phyloP scores from a whole-genome alignment of 2,888 invertebrate genomes.

The Vannuccia rotundouncinata region DNA sequence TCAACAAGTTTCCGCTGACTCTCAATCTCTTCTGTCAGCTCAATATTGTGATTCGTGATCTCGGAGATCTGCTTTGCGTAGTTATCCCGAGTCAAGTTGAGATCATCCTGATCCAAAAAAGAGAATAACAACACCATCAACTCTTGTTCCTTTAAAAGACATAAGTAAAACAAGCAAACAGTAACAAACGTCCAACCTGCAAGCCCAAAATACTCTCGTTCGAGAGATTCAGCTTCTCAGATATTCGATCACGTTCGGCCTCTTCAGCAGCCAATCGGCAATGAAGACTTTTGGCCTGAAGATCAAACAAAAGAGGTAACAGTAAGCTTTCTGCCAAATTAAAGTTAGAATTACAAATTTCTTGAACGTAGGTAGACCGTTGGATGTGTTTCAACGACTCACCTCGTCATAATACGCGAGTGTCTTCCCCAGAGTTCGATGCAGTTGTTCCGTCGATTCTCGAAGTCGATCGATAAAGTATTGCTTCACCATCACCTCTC shows the following conservation, averaged over 20 bases:
- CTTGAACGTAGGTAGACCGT: too few relatives aligned
- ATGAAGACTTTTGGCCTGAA: not conserved
- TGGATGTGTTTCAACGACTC: too few relatives aligned
- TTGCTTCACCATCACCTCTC: not conserved
- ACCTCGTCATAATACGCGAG: not conserved
- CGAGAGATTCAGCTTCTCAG: not conserved
- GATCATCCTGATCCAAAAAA: not conserved
- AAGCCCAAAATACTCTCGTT: not conserved
- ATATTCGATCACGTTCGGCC: not conserved
- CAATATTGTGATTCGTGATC: not conserved
- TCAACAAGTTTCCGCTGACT: not conserved
- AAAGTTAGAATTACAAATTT: too few relatives aligned
- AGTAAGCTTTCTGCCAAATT: too few relatives aligned
- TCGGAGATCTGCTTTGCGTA: not conserved
- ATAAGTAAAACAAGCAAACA: not conserved
- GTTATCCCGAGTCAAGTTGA: constrained; percentile 1
- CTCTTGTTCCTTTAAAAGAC: not conserved
- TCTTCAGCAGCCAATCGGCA: not conserved
- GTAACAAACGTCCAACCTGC: not conserved
- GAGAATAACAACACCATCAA: too few relatives aligned
- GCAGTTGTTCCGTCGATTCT: not conserved
- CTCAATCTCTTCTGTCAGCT: not conserved
- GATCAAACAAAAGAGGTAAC: too few relatives aligned
- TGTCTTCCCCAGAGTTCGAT: not conserved
- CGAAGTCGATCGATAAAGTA: not conserved